phyloP scores from a whole-genome alignment of 2,797 vertebrate genomes.

The Strix occidentalis region DNA sequence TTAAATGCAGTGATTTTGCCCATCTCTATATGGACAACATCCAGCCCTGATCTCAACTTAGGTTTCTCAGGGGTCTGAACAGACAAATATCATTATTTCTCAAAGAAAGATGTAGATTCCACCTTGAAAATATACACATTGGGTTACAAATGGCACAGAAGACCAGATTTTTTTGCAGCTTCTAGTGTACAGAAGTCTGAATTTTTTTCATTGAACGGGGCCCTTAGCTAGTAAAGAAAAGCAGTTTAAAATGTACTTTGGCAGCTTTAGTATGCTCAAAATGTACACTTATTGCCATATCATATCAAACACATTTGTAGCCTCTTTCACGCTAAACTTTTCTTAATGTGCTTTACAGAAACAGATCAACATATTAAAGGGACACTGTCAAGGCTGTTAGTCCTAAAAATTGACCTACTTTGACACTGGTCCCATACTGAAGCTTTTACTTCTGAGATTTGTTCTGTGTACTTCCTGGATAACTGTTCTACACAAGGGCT shows the following conservation, averaged over 20 bases:
- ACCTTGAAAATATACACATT: neutral
- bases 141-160: slow-evolving; percentile 9
- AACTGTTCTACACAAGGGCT: neutral
- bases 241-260: slow-evolving; percentile 48
- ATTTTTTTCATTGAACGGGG: slow-evolving; percentile 16
- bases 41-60: neutral
- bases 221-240: slow-evolving; percentile 55
- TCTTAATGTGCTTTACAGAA: slow-evolving; percentile 65
- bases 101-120: slow-evolving; percentile 8
- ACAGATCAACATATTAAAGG: slow-evolving; percentile 68
- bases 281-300: slow-evolving; percentile 64
- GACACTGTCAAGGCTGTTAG: slow-evolving; percentile 47
- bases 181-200: neutral
- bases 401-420: slow-evolving; percentile 60
- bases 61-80: neutral
- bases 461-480: neutral
- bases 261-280: slow-evolving; percentile 65
- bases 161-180: slow-evolving; percentile 44
- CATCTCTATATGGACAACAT: neutral
- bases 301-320: slow-evolving; percentile 68
- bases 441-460: slow-evolving; percentile 1
- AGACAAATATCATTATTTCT: neutral
- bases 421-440: neutral
- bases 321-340: slow-evolving; percentile 62
- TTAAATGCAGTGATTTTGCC: neutral